phyloP scores from a whole-genome alignment of 2,888 invertebrate genomes.

The Xanthostigma xanthostigma region DNA sequence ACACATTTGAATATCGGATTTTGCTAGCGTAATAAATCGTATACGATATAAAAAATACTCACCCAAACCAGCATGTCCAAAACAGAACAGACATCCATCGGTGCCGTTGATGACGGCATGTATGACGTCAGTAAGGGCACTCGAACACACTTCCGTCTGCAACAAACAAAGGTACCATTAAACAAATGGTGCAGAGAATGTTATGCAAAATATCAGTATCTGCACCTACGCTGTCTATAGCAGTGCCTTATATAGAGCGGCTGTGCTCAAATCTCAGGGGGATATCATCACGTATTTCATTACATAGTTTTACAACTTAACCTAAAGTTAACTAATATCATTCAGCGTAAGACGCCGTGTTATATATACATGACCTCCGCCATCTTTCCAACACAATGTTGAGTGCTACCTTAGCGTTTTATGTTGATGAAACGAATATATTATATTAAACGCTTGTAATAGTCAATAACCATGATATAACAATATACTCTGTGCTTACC shows the following conservation, averaged over 20 bases:
- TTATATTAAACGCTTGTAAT: no score
- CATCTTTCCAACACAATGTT: no score
- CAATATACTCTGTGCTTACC: no score
- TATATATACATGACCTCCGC: no score
- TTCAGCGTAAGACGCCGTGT: no score
- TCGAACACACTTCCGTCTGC: constrained; percentile 82
- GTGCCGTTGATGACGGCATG: constrained; percentile 89
- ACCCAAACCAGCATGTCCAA: constrained; percentile 80
- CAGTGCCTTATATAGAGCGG: not conserved
- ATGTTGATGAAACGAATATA: no score
- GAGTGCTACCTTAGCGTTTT: no score
- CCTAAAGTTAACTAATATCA: constrained; percentile 4
- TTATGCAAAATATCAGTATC: not conserved
- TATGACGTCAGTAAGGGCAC: constrained; percentile 84
- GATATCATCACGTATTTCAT: constrained; percentile 15
- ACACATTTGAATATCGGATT: not conserved
- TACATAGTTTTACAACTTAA: constrained; percentile 13
- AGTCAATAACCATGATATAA: no score
- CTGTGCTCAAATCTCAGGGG: constrained; percentile 1
- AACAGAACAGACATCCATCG: constrained; percentile 82
- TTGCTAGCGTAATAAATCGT: not conserved
- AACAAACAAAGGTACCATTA: constrained; percentile 27
- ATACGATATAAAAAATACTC: constrained; percentile 24
- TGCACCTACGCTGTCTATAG: not conserved
- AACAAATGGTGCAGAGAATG: constrained; percentile 4